Base-by-base conservation (phyloP, 2,797 vertebrate genomes). In the Lateolabrax maculatus region DNA sequence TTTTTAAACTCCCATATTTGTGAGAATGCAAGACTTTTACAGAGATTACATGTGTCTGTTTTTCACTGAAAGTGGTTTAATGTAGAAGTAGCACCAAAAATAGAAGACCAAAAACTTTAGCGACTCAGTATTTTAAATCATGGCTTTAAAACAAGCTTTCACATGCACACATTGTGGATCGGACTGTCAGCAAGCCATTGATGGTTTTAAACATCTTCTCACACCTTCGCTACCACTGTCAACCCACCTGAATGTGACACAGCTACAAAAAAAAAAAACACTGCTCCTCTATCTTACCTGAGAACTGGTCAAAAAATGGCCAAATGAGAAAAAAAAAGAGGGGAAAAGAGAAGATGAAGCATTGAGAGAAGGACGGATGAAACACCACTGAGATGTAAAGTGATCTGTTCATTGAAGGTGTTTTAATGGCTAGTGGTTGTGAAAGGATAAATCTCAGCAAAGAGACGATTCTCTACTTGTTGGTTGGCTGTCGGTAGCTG, bases 371-470 rank as follows among this genome's bases (percentile, higher is more conserved):
- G 36, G 72, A 71, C 62, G 31, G 70, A 65, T 57, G 39, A 71
- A 46, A 39, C 48, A 21, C 29, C 52, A 48, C n/a, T 63, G 41
- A 70, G 71, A 44, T 48, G 52, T 39, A 76, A 80, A 13, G 34
- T 49, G 62, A 83, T 84, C 49, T 21, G 43, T 66, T 68, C 44
- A 27, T 65, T 61, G 58, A 21, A 55, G 39, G 37, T 58, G 61
- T 79, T 82, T 78, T 67, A 61, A 52, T 62, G 25, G 56, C 61
- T 41, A 44, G 12, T 37, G 51, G 58, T 53, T 74, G 63, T 66
- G 65, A 55, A 75, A 71, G 41, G 49, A 65, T 52, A 18, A 63
- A 65, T 60, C 37, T 69, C 13, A 51, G 52, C 0, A 12, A 58
- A 23, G 53, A 64, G n/a, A 18, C 0, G 21, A 4, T 48, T 39